Conservation (phyloP, 2,888 invertebrate genomes). For the Beris chalybata region DNA sequence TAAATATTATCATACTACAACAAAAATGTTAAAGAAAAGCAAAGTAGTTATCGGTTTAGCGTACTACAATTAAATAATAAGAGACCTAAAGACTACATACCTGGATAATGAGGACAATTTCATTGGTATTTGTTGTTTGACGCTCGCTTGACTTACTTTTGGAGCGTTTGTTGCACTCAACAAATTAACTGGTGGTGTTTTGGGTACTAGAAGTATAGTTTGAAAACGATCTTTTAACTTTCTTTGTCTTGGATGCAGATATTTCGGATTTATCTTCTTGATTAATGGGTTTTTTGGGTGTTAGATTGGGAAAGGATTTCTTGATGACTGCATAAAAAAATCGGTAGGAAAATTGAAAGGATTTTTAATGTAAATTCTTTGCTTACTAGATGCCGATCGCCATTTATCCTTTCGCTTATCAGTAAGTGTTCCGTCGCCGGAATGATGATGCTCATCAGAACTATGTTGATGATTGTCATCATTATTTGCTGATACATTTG, state of each 20-base stretch:
- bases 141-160: constrained; percentile 64
- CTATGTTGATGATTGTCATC: constrained; percentile 48
- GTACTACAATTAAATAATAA: background rate
- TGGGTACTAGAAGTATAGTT: constrained; percentile 49
- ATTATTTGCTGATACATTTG: constrained; percentile 43
- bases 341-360: background rate
- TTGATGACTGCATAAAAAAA: constrained; percentile 36
- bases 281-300: constrained; percentile 38
- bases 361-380: background rate
- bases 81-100: constrained; percentile 43
- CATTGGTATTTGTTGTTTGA: constrained; percentile 87
- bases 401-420: constrained; percentile 56
- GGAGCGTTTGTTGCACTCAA: constrained; percentile 80
- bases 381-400: constrained; percentile 51
- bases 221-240: constrained; percentile 38
- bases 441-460: constrained; percentile 42
- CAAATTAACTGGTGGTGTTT: constrained; percentile 70
- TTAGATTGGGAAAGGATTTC: constrained; percentile 39
- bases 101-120: constrained; percentile 72
- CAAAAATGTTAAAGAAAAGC: background rate
- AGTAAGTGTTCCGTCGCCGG: constrained; percentile 43
- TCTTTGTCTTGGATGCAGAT: constrained; percentile 11
- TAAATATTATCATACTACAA: background rate
- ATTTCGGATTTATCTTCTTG: constrained; percentile 3
- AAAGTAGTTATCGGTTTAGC: background rate